Evolutionary conservation across 2,888 invertebrate genomes (phyloP).

Genomic region (Spodoptera littoralis): DNA sequence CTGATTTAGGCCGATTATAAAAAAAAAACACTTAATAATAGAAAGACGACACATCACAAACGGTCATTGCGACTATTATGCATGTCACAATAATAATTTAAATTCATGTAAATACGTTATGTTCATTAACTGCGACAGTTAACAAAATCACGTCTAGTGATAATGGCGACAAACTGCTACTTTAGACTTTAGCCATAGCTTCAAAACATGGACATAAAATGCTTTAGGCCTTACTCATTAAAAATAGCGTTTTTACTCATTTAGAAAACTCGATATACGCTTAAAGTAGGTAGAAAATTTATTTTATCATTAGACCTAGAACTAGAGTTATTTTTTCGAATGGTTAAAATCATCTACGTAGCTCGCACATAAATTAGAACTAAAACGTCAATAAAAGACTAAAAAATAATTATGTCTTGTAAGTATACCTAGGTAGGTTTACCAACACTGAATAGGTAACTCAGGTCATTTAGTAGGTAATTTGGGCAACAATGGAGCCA

Average conservation of each 20-base stretch:
- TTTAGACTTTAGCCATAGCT: constrained; percentile 23
- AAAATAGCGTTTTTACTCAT: constrained; percentile 16
- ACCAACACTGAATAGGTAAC: too few relatives aligned
- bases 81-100: constrained; percentile 35
- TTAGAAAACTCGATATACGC: constrained; percentile 24
- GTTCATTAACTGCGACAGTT: constrained; percentile 15
- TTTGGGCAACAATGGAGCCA: background rate
- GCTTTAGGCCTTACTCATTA: constrained; percentile 25
- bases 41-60: background rate
- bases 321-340: constrained; percentile 27
- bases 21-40: background rate
- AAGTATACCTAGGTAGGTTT: background rate
- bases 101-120: constrained; percentile 23
- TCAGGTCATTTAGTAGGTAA: too few relatives aligned
- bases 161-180: constrained; percentile 1
- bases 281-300: constrained; percentile 31
- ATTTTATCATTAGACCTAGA: constrained; percentile 27
- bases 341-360: constrained; percentile 15
- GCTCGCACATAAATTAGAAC: background rate
- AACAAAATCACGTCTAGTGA: constrained; percentile 4
- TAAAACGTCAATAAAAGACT: background rate
- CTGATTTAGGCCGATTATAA: constrained; percentile 16
- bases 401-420: background rate
- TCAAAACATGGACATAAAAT: constrained; percentile 12
- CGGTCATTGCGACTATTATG: constrained; percentile 23